Base-by-base conservation (phyloP, 2,797 vertebrate species). In the Karalla daura region DNA sequence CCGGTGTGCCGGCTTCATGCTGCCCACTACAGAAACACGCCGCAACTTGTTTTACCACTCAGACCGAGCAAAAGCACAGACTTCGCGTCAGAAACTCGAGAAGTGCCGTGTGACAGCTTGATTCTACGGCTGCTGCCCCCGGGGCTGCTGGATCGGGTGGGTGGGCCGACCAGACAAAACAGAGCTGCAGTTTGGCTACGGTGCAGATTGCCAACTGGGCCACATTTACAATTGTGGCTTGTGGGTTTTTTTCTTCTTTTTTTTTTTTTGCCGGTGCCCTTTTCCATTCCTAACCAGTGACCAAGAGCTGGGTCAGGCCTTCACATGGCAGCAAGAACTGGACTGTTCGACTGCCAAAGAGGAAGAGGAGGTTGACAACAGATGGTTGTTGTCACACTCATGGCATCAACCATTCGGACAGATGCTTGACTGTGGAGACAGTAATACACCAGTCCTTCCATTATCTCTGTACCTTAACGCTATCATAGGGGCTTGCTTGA, bases 11-110 rank as follows among this genome's bases (percentile, higher is more conserved):
- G 32, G 46, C 24, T 53, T 63, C 33, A 43, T 7, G 10, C 40
- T 59, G 39, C 25, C 24, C 56, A 45, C 20, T 32, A 44, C 12
- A 27, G 23, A 5, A 39, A 65, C 54, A 41, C 37, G 15, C 18
- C 4, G 15, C 8, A 37, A 69, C 45, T 59, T 18, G 49, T 71
- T 50, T 58, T 46, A n/a, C 25, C 33, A 45, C 39, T 18, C 55
- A 23, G 23, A 27, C 46, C 1, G 8, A 15, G 18, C 14, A 44
- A 41, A 58, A 5, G 7, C 24, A 40, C 20, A 21, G 21, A 46
- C 23, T 28, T 32, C 12, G 9, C 18, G 33, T 24, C 7, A 24
- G 32, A 61, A 60, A 74, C 9, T 18, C 50, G 51, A 68, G 27
- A 1, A n/a, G 21, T 32, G 23, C 35, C 45, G 51, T 25, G 23